Evolutionary conservation across 2,888 invertebrate genomes (phyloP).

Genomic region (Standfussiana lucernea): DNA sequence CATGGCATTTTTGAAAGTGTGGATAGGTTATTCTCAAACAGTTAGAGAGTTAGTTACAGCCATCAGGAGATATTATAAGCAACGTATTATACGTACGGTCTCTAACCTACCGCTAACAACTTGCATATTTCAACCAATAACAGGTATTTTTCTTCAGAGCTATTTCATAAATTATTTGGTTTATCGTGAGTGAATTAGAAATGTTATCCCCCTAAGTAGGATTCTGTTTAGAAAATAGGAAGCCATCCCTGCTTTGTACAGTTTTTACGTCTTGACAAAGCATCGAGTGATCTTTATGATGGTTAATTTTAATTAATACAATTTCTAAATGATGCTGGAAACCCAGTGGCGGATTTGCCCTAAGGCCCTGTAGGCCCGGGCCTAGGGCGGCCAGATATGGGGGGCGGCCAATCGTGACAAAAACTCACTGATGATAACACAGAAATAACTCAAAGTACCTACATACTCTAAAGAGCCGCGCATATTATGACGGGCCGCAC

Average conservation of each 20-base stretch:
- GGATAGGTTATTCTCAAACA: conserved; percentile 5
- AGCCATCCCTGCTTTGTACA: background rate
- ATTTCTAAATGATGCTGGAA: background rate
- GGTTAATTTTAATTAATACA: background rate
- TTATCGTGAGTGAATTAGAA: background rate
- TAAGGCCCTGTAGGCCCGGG: no score
- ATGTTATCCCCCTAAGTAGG: background rate
- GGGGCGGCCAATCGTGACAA: no score
- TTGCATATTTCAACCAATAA: background rate
- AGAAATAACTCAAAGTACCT: no score
- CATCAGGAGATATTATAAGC: conserved; percentile 16
- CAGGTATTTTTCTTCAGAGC: background rate
- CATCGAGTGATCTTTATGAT: background rate
- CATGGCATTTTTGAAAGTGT: background rate
- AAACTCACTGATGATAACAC: no score
- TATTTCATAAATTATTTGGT: conserved; percentile 19
- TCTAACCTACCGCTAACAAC: conserved; percentile 17
- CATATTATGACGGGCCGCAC: no score
- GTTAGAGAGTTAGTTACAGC: conserved; percentile 13
- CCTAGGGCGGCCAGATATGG: no score
- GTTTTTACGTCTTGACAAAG: background rate
- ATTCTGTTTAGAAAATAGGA: background rate
- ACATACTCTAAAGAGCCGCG: no score
- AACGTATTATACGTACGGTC: conserved; percentile 1
- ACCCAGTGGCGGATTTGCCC: no score